Evolutionary conservation across 2,113 vertebrate genomes (phyloP).

Genomic region (Myrmecophaga tridactyla): DNA sequence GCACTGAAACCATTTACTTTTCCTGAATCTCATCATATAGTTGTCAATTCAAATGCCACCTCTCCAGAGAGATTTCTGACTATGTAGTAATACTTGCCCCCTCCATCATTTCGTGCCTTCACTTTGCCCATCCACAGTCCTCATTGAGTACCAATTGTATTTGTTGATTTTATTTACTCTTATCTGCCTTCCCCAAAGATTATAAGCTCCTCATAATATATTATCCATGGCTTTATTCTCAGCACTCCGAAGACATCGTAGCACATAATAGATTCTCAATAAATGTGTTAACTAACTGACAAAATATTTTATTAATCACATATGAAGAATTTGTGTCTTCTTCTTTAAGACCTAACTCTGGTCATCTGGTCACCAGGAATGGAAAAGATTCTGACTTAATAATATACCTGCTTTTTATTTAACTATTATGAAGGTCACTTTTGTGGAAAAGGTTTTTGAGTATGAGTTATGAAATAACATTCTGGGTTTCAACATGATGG

Average conservation of each 20-base stretch:
- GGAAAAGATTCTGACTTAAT: neutral
- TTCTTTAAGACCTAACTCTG: neutral
- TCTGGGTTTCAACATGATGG: neutral
- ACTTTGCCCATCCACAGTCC: neutral
- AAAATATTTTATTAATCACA: neutral
- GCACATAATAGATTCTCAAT: neutral
- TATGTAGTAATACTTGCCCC: neutral
- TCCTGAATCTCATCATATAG: neutral
- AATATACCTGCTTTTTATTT: neutral
- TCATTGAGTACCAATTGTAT: neutral
- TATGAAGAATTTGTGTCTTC: neutral
- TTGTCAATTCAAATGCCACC: neutral
- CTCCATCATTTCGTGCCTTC: neutral
- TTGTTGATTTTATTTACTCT: neutral
- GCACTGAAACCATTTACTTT: neutral
- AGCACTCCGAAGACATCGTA: neutral
- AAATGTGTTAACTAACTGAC: neutral
- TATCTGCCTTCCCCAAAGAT: neutral
- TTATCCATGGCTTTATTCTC: neutral
- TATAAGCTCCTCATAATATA: neutral
- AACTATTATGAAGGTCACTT: slow-evolving; percentile 28
- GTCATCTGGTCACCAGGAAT: neutral
- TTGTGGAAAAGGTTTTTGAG: neutral
- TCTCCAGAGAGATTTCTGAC: neutral
- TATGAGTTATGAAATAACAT: slow-evolving; percentile 45